Conservation (phyloP, 2,888 invertebrate genomes). For the Mellilla xanthometata region DNA sequence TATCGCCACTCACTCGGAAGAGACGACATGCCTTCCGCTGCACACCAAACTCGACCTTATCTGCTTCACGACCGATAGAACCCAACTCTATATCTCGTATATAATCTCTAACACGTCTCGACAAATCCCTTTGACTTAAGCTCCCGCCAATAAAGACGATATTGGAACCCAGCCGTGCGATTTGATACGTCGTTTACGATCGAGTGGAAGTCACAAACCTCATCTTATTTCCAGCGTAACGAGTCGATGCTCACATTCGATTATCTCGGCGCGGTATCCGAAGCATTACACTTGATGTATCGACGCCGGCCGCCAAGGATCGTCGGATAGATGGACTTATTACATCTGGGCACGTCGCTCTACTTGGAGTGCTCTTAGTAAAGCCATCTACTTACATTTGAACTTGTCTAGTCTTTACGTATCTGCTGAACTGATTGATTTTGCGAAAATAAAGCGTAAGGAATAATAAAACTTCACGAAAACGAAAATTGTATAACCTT, state of each 20-base stretch:
- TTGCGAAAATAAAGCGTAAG: too few species aligned
- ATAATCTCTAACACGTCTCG: not conserved
- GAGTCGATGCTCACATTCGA: constrained; percentile 82
- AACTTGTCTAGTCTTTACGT: too few species aligned
- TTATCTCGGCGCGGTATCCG: constrained; percentile 81
- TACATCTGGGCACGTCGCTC: too few species aligned
- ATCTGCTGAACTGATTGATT: too few species aligned
- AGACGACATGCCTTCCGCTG: constrained; percentile 50
- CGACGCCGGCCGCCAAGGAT: constrained; percentile 77
- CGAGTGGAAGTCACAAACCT: constrained; percentile 59
- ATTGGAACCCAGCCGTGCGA: constrained; percentile 37
- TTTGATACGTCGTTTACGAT: constrained; percentile 52
- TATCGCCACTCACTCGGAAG: constrained; percentile 61
- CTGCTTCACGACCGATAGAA: constrained; percentile 7
- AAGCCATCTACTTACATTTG: too few species aligned
- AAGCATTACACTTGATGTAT: constrained; percentile 82
- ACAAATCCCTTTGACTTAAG: not conserved
- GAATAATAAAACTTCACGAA: too few species aligned
- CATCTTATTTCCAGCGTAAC: constrained; percentile 80
- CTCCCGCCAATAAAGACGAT: constrained; percentile 41
- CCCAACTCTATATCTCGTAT: not conserved
- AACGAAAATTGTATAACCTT: too few species aligned
- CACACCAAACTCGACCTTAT: constrained; percentile 59
- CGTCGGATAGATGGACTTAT: constrained; percentile 45
- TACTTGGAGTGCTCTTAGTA: too few species aligned